A percentile compares a stretch with the other conserved stretches of the same genome.
These are phyloP conservation scores for Corydoras maculifer DNA, from an alignment of 2,113 vertebrate genomes.

Conservation along the genomic window DNA sequence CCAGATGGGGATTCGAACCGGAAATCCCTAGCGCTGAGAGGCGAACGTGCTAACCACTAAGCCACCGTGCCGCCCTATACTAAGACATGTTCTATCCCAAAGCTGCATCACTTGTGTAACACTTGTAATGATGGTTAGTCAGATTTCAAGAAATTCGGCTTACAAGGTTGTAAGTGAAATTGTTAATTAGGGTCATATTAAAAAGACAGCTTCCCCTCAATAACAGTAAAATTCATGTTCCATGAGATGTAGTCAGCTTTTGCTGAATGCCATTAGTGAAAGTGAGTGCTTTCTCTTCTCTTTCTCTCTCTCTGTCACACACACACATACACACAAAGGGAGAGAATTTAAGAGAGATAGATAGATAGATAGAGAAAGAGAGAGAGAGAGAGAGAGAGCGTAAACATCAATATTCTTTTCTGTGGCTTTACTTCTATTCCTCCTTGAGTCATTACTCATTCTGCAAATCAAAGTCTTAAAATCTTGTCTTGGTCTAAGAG, in stretches of 20 bases:
- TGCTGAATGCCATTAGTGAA: constrained; percentile 18
- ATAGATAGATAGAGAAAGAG: no score
- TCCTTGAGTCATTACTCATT: background rate
- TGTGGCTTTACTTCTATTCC: no score
- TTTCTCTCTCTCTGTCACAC: constrained; percentile 6
- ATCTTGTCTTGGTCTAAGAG: no score
- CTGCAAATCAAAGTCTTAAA: background rate
- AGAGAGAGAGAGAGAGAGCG: no score
- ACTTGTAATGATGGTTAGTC: no score
- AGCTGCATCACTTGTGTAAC: no score
- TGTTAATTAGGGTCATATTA: constrained; percentile 11
- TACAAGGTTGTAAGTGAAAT: constrained; percentile 14
- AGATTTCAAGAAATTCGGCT: constrained; percentile 30
- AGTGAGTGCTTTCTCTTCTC: background rate
- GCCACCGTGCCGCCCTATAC: no score
- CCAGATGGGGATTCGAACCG: no score
- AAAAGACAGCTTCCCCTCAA: constrained; percentile 66
- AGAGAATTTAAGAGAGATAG: background rate
- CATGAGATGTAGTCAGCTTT: constrained; percentile 16
- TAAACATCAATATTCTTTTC: no score
- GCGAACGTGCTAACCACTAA: no score
- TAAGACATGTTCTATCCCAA: no score
- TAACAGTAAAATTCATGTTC: constrained; percentile 50
- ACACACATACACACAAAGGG: constrained; percentile 11
- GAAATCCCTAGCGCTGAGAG: no score